Conservation (phyloP, 2,797 vertebrate species). For the Huso huso region DNA sequence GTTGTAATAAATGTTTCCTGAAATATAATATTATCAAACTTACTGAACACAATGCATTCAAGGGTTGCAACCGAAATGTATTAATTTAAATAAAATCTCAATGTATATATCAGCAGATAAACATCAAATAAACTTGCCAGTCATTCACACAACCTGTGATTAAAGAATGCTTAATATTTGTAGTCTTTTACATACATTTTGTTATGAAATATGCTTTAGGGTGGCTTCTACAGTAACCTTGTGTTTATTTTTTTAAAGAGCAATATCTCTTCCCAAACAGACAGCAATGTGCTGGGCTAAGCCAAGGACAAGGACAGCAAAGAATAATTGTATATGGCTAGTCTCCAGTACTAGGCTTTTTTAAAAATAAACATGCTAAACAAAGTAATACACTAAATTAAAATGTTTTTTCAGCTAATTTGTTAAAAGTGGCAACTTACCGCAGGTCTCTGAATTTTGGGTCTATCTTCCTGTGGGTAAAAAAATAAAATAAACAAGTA, state of each 20-base stretch:
- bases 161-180: too few relatives aligned
- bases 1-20: conserved; percentile 70
- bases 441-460: conserved; percentile 34
- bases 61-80: neutral
- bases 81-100: neutral
- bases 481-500: conserved; percentile 6
- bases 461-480: conserved; percentile 48
- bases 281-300: neutral
- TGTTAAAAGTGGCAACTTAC: conserved; percentile 33
- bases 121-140: neutral
- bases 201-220: too few relatives aligned
- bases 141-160: neutral
- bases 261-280: too few relatives aligned
- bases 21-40: conserved; percentile 24
- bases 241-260: too few relatives aligned
- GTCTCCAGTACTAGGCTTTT: neutral
- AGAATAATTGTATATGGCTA: neutral
- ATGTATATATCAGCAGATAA: neutral
- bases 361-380: neutral
- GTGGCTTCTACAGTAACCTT: too few relatives aligned
- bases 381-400: neutral
- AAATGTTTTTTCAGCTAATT: neutral
- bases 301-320: neutral
- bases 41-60: neutral
- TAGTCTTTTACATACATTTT: neutral